A percentile compares a stretch with the other conserved stretches of the same genome.
phyloP scores from a whole-genome alignment of 2,797 vertebrate genomes.

The Hippoglossus hippoglossus region DNA sequence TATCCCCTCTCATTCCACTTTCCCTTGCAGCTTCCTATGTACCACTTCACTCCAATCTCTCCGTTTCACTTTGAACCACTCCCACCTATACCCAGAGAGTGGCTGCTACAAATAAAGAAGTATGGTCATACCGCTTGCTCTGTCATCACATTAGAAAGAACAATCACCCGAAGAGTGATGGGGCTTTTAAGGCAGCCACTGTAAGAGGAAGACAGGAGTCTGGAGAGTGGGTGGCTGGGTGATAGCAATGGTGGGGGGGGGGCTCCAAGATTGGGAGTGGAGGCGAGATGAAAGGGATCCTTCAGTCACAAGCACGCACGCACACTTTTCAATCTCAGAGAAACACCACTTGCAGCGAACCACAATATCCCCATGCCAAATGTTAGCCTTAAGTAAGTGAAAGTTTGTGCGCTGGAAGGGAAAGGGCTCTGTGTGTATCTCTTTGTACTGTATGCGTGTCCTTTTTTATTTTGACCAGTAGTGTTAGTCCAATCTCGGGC shows the following conservation, averaged over 20 bases:
- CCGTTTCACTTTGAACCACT: slow-evolving; percentile 17
- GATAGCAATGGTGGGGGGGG: neutral
- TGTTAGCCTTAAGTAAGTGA: slow-evolving; percentile 57
- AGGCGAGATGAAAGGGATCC: slow-evolving; percentile 59
- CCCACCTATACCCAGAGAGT: neutral
- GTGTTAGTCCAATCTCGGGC: slow-evolving; percentile 6
- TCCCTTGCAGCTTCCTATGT: neutral
- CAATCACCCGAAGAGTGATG: slow-evolving; percentile 53
- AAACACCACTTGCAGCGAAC: slow-evolving; percentile 38
- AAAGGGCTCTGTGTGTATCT: neutral
- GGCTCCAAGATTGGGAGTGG: slow-evolving; percentile 32
- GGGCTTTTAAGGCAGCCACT: slow-evolving; percentile 48
- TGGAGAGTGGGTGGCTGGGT: slow-evolving; percentile 23
- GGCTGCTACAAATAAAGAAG: slow-evolving; percentile 46
- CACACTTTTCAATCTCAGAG: neutral
- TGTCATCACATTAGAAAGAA: slow-evolving; percentile 55
- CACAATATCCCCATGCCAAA: slow-evolving; percentile 57
- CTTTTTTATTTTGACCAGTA: slow-evolving; percentile 19
- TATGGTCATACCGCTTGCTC: slow-evolving; percentile 25
- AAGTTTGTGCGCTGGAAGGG: slow-evolving; percentile 43
- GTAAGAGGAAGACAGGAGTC: slow-evolving; percentile 34
- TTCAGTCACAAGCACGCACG: slow-evolving; percentile 29
- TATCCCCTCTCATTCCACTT: no score
- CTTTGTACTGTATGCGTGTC: slow-evolving; percentile 3
- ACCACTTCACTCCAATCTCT: neutral